phyloP scores from a whole-genome alignment of 2,888 invertebrate genomes.

The Drosophila atripex region DNA sequence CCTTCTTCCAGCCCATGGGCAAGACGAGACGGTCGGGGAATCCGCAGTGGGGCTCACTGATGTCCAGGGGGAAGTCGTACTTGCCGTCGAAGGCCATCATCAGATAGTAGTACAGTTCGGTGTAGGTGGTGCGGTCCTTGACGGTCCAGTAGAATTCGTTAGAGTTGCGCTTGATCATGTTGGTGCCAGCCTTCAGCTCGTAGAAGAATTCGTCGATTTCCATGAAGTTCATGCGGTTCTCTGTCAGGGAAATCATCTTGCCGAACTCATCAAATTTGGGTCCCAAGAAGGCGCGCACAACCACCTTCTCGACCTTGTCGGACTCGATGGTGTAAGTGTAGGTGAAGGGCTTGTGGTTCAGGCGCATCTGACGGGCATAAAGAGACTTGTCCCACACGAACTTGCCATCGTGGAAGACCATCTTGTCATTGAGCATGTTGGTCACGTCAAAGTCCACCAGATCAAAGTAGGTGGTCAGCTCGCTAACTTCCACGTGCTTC shows the following conservation, averaged over 20 bases:
- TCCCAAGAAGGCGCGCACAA: constrained; percentile 88
- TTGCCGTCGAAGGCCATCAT: constrained; percentile 84
- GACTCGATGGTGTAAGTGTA: constrained; percentile 86
- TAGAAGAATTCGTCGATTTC: constrained; percentile 87
- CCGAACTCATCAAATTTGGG: constrained; percentile 87
- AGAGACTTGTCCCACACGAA: constrained; percentile 6
- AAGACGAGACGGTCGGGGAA: constrained; percentile 87
- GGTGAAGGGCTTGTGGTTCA: constrained; percentile 84
- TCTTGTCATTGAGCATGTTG: constrained; percentile 7
- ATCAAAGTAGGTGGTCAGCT: constrained; percentile 3
- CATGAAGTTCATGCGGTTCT: constrained; percentile 87
- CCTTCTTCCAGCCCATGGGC: constrained; percentile 87
- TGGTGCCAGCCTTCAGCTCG: constrained; percentile 85
- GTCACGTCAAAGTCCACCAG: constrained; percentile 6
- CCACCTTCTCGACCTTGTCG: constrained; percentile 86
- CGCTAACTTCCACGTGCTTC: constrained; percentile 1
- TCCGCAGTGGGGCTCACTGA: constrained; percentile 85
- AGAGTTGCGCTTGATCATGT: constrained; percentile 75
- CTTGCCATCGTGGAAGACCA: constrained; percentile 6
- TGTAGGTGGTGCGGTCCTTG: constrained; percentile 85
- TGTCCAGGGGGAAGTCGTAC: constrained; percentile 83
- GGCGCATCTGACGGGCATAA: constrained; percentile 1
- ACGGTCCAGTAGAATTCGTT: constrained; percentile 83
- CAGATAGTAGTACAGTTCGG: constrained; percentile 84
- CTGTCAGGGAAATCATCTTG: constrained; percentile 84